Evolutionary conservation across 2,797 vertebrate species (phyloP).

Genomic region (Tachyglossus aculeatus): DNA sequence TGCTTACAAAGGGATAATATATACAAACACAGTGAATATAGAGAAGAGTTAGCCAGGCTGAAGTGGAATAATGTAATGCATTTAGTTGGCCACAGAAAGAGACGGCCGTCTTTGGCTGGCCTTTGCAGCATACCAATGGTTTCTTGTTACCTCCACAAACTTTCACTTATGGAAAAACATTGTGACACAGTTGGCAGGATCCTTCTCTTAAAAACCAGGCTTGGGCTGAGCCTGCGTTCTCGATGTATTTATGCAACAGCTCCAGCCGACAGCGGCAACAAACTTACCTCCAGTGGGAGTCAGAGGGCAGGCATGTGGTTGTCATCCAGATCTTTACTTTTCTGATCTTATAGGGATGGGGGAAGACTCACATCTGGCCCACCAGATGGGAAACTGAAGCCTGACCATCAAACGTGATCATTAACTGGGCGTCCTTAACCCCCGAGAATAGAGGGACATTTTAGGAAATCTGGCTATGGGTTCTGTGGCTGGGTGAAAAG

Average conservation of each 20-base stretch:
- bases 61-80: constrained; percentile 41
- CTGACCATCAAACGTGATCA: constrained; percentile 9
- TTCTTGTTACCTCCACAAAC: constrained; percentile 69
- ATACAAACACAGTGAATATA: constrained; percentile 27
- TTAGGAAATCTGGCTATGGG: constrained; percentile 9
- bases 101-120: constrained; percentile 56
- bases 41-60: constrained; percentile 28
- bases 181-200: constrained; percentile 62
- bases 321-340: constrained; percentile 25
- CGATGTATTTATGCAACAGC: too few relatives aligned
- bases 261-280: background rate
- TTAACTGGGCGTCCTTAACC: constrained; percentile 21
- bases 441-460: background rate
- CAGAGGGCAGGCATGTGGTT: constrained; percentile 7
- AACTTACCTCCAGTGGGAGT: constrained; percentile 15
- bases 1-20: background rate
- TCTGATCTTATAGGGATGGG: constrained; percentile 13
- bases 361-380: constrained; percentile 31
- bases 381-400: constrained; percentile 14
- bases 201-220: constrained; percentile 29
- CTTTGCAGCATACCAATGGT: constrained; percentile 67
- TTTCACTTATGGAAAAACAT: constrained; percentile 67
- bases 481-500: background rate
- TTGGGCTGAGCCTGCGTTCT: background rate
- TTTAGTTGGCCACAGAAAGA: constrained; percentile 46